Base-by-base conservation (phyloP, 2,113 vertebrate genomes). In the Pygoscelis antarcticus region DNA sequence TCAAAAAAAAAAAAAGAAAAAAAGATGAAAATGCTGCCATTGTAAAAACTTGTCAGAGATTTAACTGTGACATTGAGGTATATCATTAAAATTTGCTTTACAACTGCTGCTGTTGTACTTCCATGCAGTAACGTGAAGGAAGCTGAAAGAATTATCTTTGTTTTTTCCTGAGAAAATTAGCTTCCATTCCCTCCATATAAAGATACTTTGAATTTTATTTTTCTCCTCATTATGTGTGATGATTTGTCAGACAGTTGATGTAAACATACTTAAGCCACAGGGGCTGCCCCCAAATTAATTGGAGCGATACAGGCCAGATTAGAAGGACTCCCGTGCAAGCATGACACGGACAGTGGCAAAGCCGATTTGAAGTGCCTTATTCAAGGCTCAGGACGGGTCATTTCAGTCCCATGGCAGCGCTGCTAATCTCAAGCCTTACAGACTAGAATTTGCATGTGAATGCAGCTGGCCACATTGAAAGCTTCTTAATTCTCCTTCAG, bases 361-460 rank as follows among this genome's bases (percentile, higher is more conserved):
- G 90, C 92, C 6, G 15, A 66, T 95, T 92, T 81, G 54, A 60
- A 51, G 29, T 60, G 57, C 60, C 17, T 74, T 46, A 26, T 23
- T n/a, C 66, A 36, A 69, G 75, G 71, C 88, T 61, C 71, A 36
- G 85, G 88, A 65, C 11, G 10, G 75, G 82, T 65, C 71, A 30
- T 6, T 51, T 49, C 34, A 36, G 12, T 95, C 82, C 82, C 85
- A 38, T 22, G 71, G 68, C 64, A 83, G 12, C 5, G 29, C 32
- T 11, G 29, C 36, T 83, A 93, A 94, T 93, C 82, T 66, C 20
- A 17, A 80, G 10, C 18, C 90, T 83, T 36, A 46, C 68, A 92
- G 85, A 66, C 29, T 66, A 61, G 61, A 47, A 96, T 95, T 92
- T 95, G 74, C 91, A 94, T 94, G 46, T 95, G 87, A 96, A 91